Conservation (phyloP, 2,888 invertebrate genomes). For the Dolichopus griseipennis region DNA sequence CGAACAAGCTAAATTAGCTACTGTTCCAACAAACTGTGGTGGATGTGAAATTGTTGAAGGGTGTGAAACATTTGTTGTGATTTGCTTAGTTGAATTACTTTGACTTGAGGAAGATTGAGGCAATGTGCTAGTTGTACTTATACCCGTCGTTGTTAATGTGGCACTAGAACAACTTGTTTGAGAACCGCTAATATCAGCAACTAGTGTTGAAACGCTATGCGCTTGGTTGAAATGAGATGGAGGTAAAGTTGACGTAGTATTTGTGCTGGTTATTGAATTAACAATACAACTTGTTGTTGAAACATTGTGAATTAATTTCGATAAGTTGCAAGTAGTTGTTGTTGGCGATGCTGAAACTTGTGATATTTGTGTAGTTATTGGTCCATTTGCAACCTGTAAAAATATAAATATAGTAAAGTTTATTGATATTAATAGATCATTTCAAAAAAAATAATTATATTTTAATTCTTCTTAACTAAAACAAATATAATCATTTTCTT, state of each 20-base stretch:
- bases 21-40: slow-evolving; percentile 21
- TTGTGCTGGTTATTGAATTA: slow-evolving; percentile 27
- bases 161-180: slow-evolving; percentile 17
- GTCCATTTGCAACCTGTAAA: slow-evolving; percentile 33
- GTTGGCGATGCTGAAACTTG: slow-evolving; percentile 27
- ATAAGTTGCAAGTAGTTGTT: slow-evolving; percentile 29
- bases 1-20: slow-evolving; percentile 29
- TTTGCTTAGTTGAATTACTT: not conserved
- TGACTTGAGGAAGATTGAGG: not conserved
- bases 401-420: not conserved
- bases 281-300: slow-evolving; percentile 38
- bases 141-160: slow-evolving; percentile 15
- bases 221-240: slow-evolving; percentile 19
- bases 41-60: slow-evolving; percentile 10
- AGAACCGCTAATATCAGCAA: not conserved
- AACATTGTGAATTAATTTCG: slow-evolving; percentile 25
- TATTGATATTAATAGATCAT: no score
- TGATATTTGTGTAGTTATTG: slow-evolving; percentile 34
- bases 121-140: slow-evolving; percentile 7
- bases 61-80: not conserved
- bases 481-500: no score
- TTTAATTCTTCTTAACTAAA: no score
- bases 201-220: slow-evolving; percentile 20
- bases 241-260: slow-evolving; percentile 23
- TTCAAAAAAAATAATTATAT: no score